phyloP scores from a whole-genome alignment of 2,113 vertebrate genomes.

The Cyprinodon variegatus region DNA sequence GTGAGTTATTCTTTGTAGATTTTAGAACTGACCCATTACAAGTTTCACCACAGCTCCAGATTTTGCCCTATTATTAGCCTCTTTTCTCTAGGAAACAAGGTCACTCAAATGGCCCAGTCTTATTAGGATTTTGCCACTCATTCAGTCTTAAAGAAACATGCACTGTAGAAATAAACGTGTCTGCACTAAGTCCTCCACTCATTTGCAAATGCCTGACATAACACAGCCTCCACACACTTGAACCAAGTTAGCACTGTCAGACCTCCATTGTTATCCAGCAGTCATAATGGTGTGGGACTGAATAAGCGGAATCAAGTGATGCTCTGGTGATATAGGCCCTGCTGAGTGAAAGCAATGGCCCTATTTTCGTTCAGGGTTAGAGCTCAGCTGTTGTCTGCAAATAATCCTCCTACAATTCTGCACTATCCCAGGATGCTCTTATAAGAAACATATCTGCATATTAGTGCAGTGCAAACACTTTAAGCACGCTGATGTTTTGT shows the following conservation, averaged over 20 bases:
- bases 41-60: constrained; percentile 68
- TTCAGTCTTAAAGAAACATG: constrained; percentile 68
- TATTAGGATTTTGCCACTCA: constrained; percentile 68
- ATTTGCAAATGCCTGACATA: constrained; percentile 32
- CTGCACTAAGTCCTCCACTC: constrained; percentile 14
- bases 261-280: constrained; percentile 40
- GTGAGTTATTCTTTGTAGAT: constrained; percentile 60
- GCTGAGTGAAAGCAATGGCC: constrained; percentile 57
- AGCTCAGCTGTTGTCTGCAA: constrained; percentile 78
- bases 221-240: constrained; percentile 13
- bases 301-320: constrained; percentile 52
- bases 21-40: constrained; percentile 63
- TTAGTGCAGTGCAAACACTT: neutral
- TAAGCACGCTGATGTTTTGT: neutral
- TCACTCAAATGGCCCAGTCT: constrained; percentile 70
- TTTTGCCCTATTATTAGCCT: constrained; percentile 77
- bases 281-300: constrained; percentile 33
- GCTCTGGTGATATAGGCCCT: constrained; percentile 40
- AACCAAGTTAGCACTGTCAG: constrained; percentile 33
- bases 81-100: constrained; percentile 78
- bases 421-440: constrained; percentile 12
- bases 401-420: constrained; percentile 26
- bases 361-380: constrained; percentile 71
- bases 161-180: constrained; percentile 20
- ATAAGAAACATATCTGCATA: constrained; percentile 6